phyloP scores from a whole-genome alignment of 1,140 invertebrate species.

The Calephelis nemesis region DNA sequence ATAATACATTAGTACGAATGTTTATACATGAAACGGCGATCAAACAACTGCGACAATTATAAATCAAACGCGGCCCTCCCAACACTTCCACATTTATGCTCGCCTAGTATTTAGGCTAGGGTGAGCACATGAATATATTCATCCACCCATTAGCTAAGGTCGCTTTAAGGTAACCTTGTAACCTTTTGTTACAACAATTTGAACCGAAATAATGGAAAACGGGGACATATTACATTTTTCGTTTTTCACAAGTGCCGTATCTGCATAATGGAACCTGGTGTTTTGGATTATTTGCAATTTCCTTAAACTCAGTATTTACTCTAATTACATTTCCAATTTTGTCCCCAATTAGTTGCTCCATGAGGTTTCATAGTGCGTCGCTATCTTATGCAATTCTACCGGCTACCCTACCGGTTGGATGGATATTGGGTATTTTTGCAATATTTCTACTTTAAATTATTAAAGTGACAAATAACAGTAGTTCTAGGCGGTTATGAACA shows the following conservation, averaged over 20 bases:
- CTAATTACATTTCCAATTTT: no score
- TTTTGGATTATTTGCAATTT: no score
- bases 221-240: neutral
- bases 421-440: no score
- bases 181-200: constrained; percentile 2
- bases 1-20: constrained; percentile 24
- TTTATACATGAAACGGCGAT: constrained; percentile 22
- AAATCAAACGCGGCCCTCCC: constrained; percentile 21
- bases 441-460: no score
- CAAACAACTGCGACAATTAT: constrained; percentile 26
- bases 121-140: constrained; percentile 15
- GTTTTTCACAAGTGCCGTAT: neutral
- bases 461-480: no score
- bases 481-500: no score
- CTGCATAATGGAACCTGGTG: no score
- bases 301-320: no score
- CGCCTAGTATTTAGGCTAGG: constrained; percentile 22
- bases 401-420: no score
- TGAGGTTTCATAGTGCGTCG: no score
- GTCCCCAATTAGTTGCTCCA: no score
- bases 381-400: no score
- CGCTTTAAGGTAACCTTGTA: constrained; percentile 3
- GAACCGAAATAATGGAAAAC: neutral
- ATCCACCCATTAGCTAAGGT: constrained; percentile 15
- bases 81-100: constrained; percentile 22